Conservation (phyloP, 2,113 vertebrate species). For the Tyto alba region DNA sequence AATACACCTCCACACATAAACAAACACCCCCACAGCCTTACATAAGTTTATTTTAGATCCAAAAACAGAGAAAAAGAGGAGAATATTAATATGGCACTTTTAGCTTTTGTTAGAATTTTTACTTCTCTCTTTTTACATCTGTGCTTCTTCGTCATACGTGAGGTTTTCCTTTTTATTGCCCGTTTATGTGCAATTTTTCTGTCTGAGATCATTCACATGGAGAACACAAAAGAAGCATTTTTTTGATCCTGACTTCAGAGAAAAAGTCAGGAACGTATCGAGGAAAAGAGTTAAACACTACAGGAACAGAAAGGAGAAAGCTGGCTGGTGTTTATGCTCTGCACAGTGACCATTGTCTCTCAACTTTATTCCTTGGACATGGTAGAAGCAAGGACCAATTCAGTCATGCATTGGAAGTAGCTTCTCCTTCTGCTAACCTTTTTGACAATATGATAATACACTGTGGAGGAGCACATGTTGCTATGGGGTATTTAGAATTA, state of each 20-base stretch:
- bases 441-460: neutral
- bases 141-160: neutral
- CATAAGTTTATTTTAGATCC: neutral
- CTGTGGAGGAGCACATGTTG: neutral
- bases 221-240: neutral
- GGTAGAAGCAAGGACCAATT: neutral
- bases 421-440: neutral
- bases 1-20: constrained; percentile 18
- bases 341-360: neutral
- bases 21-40: constrained; percentile 14
- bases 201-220: neutral
- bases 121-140: neutral
- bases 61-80: neutral
- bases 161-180: neutral
- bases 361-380: neutral
- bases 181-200: neutral
- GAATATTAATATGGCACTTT: neutral
- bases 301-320: neutral
- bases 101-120: neutral
- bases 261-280: neutral
- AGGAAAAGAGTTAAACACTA: neutral
- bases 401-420: neutral
- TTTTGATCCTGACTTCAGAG: constrained; percentile 29
- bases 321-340: neutral
- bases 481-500: neutral